Percentiles rank a stretch among this genome's conserved stretches.
These are phyloP conservation scores for Acropternis orthonyx DNA, from an alignment of 2,797 vertebrate genomes.

Conservation along the genomic window DNA sequence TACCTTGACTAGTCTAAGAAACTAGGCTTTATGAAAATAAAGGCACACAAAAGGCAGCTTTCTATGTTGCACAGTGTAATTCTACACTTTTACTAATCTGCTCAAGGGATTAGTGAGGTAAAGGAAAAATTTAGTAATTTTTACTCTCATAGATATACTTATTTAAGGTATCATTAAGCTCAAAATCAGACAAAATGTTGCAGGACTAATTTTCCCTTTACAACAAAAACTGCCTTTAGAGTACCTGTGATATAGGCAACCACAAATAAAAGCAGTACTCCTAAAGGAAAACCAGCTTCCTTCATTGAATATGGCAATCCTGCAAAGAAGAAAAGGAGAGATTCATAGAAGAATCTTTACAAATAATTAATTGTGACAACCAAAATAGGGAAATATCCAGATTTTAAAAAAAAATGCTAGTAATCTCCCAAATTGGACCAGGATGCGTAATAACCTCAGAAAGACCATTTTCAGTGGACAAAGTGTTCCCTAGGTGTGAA, in stretches of 20 bases:
- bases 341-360: not conserved
- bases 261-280: conserved; percentile 85
- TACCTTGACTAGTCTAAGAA: not conserved
- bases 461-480: not conserved
- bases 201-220: not conserved
- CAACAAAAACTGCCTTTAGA: not conserved
- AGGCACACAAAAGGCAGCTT: conserved; percentile 52
- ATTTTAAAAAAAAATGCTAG: not conserved
- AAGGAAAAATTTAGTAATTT: conserved; percentile 32
- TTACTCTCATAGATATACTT: not conserved
- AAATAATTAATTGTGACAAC: not conserved
- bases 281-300: conserved; percentile 92
- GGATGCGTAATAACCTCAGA: not conserved
- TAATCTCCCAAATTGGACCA: not conserved
- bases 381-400: not conserved
- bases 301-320: conserved; percentile 93
- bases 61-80: not conserved
- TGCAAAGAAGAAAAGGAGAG: conserved; percentile 62
- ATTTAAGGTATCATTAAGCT: not conserved
- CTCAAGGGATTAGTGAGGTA: conserved; percentile 43
- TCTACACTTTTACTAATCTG: conserved; percentile 46
- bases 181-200: not conserved
- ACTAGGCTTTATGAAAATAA: not conserved
- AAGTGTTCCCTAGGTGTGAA: not conserved
- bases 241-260: conserved; percentile 89